Conservation (phyloP, 2,113 vertebrate genomes). For the Elanoides forficatus region DNA sequence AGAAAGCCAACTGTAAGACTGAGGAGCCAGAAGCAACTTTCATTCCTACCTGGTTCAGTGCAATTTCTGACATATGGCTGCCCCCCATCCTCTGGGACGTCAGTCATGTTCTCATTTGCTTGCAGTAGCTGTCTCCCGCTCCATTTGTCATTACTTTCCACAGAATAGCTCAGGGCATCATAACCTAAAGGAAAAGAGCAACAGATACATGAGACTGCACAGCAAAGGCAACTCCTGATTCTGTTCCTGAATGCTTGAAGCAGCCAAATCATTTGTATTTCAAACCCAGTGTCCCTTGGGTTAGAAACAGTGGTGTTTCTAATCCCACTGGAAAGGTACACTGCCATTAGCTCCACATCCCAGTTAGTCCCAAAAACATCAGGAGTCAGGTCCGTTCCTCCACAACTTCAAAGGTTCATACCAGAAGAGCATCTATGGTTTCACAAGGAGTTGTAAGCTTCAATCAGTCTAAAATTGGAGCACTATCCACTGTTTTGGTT, state of each 20-base stretch:
- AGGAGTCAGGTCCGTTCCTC: background rate
- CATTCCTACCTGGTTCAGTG: constrained; percentile 88
- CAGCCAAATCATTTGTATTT: background rate
- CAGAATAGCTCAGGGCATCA: constrained; percentile 64
- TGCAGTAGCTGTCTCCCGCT: constrained; percentile 85
- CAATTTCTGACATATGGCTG: constrained; percentile 81
- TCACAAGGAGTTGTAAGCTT: background rate
- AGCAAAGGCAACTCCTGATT: background rate
- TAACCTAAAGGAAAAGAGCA: constrained; percentile 68
- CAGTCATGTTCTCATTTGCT: constrained; percentile 68
- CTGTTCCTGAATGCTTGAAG: background rate
- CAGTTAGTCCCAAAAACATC: background rate
- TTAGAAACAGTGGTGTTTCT: background rate
- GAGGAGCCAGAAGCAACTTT: background rate
- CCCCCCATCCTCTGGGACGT: constrained; percentile 48
- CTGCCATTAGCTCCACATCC: background rate
- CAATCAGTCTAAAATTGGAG: background rate
- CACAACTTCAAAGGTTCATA: background rate
- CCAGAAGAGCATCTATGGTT: background rate
- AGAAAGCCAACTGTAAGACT: background rate
- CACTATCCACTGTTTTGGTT: background rate
- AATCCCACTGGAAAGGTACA: background rate
- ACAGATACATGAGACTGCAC: background rate
- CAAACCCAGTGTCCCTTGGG: fast-evolving
- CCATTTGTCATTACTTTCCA: constrained; percentile 71